These are phyloP conservation scores for Mesoligia furuncula DNA, from an alignment of 2,888 invertebrate genomes.

Conservation along the genomic window DNA sequence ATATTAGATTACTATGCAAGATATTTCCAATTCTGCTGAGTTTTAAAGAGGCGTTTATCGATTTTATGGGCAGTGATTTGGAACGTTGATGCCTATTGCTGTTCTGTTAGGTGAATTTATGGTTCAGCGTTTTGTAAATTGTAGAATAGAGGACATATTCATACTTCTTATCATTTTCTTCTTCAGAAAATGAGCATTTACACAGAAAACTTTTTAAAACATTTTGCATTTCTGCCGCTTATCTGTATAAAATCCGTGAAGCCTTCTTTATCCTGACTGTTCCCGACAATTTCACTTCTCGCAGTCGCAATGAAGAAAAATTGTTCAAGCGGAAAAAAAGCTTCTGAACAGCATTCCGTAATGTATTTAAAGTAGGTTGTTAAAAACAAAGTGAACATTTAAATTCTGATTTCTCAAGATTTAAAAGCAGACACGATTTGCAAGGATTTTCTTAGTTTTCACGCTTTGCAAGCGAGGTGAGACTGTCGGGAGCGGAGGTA, in stretches of 20 bases:
- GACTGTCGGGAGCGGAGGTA: background rate
- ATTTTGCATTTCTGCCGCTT: background rate
- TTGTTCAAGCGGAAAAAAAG: constrained; percentile 11
- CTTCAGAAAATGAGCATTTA: background rate
- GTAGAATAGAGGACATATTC: background rate
- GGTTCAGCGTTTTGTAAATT: constrained; percentile 26
- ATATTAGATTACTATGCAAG: constrained; percentile 55
- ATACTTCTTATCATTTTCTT: background rate
- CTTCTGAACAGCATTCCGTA: constrained; percentile 29
- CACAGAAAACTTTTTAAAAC: background rate
- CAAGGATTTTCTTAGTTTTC: constrained; percentile 24
- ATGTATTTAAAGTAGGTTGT: constrained; percentile 52
- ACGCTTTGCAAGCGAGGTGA: constrained; percentile 5
- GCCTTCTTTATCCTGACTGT: constrained; percentile 6
- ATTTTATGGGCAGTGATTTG: constrained; percentile 56
- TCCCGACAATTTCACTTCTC: constrained; percentile 22
- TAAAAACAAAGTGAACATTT: constrained; percentile 52
- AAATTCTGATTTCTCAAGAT: constrained; percentile 54
- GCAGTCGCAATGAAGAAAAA: constrained; percentile 27
- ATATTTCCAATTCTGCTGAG: constrained; percentile 53
- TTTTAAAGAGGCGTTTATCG: constrained; percentile 52
- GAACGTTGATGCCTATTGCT: constrained; percentile 30
- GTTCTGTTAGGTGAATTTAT: constrained; percentile 43
- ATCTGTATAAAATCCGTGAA: background rate
- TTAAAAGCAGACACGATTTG: constrained; percentile 45